Base-by-base conservation (phyloP, 2,888 invertebrate genomes). In the Pilophorus perplexus region DNA sequence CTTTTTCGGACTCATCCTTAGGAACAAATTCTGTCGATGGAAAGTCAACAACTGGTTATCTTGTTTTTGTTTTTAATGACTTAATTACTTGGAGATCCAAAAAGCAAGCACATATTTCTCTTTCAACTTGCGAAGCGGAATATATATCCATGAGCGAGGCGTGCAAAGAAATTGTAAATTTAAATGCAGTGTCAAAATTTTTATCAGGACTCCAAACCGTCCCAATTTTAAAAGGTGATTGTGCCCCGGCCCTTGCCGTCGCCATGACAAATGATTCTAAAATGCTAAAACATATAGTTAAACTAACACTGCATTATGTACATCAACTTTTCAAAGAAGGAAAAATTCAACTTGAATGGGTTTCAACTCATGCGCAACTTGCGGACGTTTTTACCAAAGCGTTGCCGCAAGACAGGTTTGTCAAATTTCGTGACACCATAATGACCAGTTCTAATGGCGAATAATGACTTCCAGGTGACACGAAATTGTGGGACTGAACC, bases 231-330 rank as follows among this genome's bases (percentile, higher is more conserved):
- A 6, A 18, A 50, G 16, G 50, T 50, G 50, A 50, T n/a, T 50
- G 50, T n/a, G 8, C 50, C 16, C 50, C 50, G 6, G 50, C 50
- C n/a, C 16, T 50, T 22, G 50, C 50, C 20, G 50, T 50, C n/a
- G 50, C 50, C 22, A 50, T 50, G 25, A 50, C 50, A n/a, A 50
- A 50, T 18, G 50, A 50, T 18, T 50, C 50, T 4, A 5, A 18
- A 23, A 50, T 22, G 4, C 25, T 50, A 50, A 50, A 50, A 10
- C 37, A 33, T 33, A 33, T 33, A 10, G 37, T 33, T 10, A 33
- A 33, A 10, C 37, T n/a, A n/a, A n/a, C n/a, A n/a, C n/a, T n/a
- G n/a, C n/a, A n/a, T n/a, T n/a, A n/a, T n/a, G n/a, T n/a, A n/a
- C n/a, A n/a, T n/a, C n/a, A n/a, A n/a, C n/a, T n/a, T n/a, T n/a